Percentiles rank a stretch among this genome's conserved stretches.
Conservation (phyloP, 1,140 invertebrate genomes). For the Saccostrea glomerata region DNA sequence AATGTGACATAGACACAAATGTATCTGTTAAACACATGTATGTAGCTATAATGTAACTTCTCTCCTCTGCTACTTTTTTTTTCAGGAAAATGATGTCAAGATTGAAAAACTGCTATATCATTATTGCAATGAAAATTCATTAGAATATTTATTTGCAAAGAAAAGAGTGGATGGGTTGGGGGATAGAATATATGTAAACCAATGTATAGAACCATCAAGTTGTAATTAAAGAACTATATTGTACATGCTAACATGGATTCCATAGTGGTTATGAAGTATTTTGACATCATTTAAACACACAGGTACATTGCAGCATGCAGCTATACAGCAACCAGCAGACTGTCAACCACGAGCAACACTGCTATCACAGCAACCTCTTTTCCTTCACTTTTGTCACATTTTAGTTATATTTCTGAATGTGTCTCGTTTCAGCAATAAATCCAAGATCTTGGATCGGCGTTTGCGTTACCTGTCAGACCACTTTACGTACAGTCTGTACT, state of each 20-base stretch:
- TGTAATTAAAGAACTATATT: too few species aligned
- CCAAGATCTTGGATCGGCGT: conserved; percentile 74
- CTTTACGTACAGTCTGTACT: conserved; percentile 77
- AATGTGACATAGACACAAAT: neutral
- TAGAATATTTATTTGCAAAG: too few species aligned
- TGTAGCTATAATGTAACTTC: neutral
- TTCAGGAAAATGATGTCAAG: conserved; percentile 31
- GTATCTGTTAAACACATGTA: neutral
- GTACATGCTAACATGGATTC: too few species aligned
- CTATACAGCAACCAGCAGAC: neutral
- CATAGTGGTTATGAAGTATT: neutral
- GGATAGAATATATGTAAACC: neutral
- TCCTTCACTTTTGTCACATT: neutral
- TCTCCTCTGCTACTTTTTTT: neutral
- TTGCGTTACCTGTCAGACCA: conserved; percentile 78
- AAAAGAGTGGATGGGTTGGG: too few species aligned
- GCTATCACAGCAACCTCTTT: neutral
- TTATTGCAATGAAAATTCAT: too few species aligned
- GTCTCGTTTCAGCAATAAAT: conserved; percentile 78
- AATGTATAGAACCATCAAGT: neutral
- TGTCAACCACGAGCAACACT: conserved; percentile 2
- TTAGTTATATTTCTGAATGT: conserved; percentile 14
- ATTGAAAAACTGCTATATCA: neutral
- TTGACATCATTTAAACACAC: neutral
- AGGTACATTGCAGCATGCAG: neutral